Evolutionary conservation across 2,113 vertebrate genomes (phyloP).

Genomic region (Caranx melampygus): DNA sequence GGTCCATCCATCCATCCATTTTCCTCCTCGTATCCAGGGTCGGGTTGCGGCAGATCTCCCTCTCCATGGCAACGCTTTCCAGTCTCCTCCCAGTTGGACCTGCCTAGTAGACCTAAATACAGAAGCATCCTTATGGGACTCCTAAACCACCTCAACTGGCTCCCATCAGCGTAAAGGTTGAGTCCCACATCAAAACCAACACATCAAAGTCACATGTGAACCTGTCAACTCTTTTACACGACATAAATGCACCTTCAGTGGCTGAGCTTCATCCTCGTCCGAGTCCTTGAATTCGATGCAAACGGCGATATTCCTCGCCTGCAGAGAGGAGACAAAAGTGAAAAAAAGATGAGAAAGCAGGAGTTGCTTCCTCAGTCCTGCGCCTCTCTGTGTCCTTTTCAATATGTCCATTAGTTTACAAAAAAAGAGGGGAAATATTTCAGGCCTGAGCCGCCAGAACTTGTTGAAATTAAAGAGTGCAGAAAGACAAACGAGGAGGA

Average conservation of each 20-base stretch:
- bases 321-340: slow-evolving; percentile 31
- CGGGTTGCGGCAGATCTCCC: no score
- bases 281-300: slow-evolving; percentile 96
- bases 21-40: no score
- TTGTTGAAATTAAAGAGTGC: slow-evolving; percentile 40
- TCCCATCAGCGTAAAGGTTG: no score
- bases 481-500: background rate
- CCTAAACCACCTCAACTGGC: no score
- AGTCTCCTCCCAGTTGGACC: no score
- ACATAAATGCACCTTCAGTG: slow-evolving; percentile 88
- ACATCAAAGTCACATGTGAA: no score
- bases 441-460: slow-evolving; percentile 11
- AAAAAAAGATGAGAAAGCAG: slow-evolving; percentile 7
- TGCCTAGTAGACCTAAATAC: no score
- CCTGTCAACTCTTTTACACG: background rate
- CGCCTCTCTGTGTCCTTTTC: slow-evolving; percentile 13
- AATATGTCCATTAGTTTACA: background rate
- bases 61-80: no score
- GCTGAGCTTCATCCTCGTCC: slow-evolving; percentile 91
- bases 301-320: slow-evolving; percentile 97
- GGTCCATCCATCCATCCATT: no score
- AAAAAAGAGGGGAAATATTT: slow-evolving; percentile 20
- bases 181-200: no score
- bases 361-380: slow-evolving; percentile 5
- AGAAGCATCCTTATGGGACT: no score